These are phyloP conservation scores for Bathynomus jamesi DNA, from an alignment of 1,140 invertebrate genomes.

Conservation along the genomic window DNA sequence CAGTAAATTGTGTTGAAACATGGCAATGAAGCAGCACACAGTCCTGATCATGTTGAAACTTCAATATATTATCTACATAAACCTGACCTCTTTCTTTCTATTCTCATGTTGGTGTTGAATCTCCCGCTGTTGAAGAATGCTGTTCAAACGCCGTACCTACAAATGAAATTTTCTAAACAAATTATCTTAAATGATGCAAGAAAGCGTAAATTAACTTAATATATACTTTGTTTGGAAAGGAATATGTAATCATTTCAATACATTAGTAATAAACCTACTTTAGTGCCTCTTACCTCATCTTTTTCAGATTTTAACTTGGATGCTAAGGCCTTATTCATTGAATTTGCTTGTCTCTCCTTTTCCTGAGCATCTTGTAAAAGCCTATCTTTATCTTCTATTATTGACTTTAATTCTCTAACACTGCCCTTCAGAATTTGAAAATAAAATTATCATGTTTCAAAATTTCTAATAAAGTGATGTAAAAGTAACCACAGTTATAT, in stretches of 20 bases:
- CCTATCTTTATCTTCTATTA: not conserved
- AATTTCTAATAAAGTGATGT: not conserved
- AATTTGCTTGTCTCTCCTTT: not conserved
- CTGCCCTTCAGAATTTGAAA: not conserved
- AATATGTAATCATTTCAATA: too few species aligned
- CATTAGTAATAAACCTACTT: too few species aligned
- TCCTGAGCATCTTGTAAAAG: not conserved
- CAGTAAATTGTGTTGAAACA: too few species aligned
- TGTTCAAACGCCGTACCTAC: not conserved
- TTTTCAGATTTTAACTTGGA: not conserved
- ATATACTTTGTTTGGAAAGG: too few species aligned
- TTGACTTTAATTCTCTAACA: not conserved
- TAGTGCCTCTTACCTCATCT: not conserved
- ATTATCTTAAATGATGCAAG: too few species aligned
- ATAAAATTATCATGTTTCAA: not conserved
- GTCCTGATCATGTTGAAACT: too few species aligned
- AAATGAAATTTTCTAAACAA: not conserved
- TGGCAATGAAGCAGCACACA: too few species aligned
- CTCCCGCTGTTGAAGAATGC: not conserved
- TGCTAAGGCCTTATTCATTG: not conserved
- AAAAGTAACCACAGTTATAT: too few species aligned
- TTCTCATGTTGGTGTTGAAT: not conserved
- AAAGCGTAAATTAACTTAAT: too few species aligned
- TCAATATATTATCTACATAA: too few species aligned
- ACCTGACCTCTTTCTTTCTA: not conserved